A percentile compares a stretch with the other conserved stretches of the same genome.
Evolutionary conservation across 2,888 invertebrate species (phyloP).

Genomic region (Erebia epiphron): DNA sequence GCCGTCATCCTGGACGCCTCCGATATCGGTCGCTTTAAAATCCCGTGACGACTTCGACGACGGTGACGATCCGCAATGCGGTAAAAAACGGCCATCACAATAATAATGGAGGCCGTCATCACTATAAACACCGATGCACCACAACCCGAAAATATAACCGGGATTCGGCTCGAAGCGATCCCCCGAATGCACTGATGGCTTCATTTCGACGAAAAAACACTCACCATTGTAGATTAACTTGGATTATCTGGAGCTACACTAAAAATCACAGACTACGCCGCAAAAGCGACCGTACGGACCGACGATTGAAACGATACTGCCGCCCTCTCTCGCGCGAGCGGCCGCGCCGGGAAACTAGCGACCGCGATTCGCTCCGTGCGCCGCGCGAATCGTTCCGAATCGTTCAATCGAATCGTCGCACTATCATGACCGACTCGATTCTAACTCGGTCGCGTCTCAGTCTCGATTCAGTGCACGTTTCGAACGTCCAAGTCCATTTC

Average conservation of each 20-base stretch:
- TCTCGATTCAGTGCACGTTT: constrained; percentile 52
- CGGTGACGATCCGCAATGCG: constrained; percentile 77
- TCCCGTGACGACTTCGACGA: constrained; percentile 50
- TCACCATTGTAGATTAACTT: constrained; percentile 84
- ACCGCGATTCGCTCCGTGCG: constrained; percentile 74
- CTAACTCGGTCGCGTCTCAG: constrained; percentile 57
- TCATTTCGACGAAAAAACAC: constrained; percentile 75
- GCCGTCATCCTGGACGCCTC: constrained; percentile 41
- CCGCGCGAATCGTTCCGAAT: constrained; percentile 76
- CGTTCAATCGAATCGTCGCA: constrained; percentile 73
- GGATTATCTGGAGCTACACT: constrained; percentile 84
- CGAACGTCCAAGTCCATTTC: constrained; percentile 78
- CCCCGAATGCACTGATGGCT: constrained; percentile 68
- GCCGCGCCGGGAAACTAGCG: constrained; percentile 75
- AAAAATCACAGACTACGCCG: constrained; percentile 83
- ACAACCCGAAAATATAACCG: constrained; percentile 73
- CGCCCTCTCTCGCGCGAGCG: constrained; percentile 82
- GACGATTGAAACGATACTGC: constrained; percentile 83
- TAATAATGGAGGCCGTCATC: constrained; percentile 82
- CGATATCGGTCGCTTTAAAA: constrained; percentile 44
- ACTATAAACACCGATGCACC: constrained; percentile 80
- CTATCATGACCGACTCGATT: constrained; percentile 73
- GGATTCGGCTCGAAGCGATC: constrained; percentile 54
- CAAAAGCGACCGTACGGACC: constrained; percentile 81
- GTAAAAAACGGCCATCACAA: constrained; percentile 82